Evolutionary conservation across 2,888 invertebrate species (phyloP), one percentile per base, ranked within the genome.

Genomic region (Podabrus alpinus): DNA sequence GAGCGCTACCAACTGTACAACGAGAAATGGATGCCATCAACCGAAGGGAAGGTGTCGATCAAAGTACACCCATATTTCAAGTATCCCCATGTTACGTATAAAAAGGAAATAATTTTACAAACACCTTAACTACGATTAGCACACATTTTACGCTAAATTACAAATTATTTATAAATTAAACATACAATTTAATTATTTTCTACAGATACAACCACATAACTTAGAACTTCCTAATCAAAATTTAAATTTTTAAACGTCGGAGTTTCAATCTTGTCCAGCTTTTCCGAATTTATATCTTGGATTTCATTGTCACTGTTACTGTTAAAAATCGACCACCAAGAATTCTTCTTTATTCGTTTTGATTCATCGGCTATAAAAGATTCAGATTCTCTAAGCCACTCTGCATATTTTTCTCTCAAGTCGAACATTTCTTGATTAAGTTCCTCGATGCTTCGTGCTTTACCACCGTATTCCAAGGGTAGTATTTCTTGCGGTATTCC

Each of bases 361-460:
- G 85, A 80, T 75, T 88, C 87, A 72, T 88, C 87, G 0, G 89
- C 89, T 78, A 89, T 90, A 77, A 90, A 90, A 4, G 88, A 87
- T 76, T 89, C 91, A 0, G 90, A 88, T 79, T 92, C 92, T 62
- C 90, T 87, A 80, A 92, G 80, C 92, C 92, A 93, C 15, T 90
- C 89, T 64, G 87, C 87, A 80, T 92, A 92, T 77, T 90, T 90
- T 10, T 88, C 87, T 78, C 90, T 89, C 88, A 92, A 88, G 16
- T 88, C 86, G 75, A 88, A 88, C 7, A 90, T 88, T 68, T 91
- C 90, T 78, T 89, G 89, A 77, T 90, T 90, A 69, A 92, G 88
- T n/a, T 91, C 86, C 72, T 90, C 89, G 0, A 91, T 87, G 0
- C 89, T 78, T 0, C 89, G 88, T 0, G 89, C 87, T 10, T 90